Percentiles rank a stretch among this genome's conserved stretches.
Conservation (phyloP, 2,888 invertebrate genomes). For the Gymnosoma rotundatum region DNA sequence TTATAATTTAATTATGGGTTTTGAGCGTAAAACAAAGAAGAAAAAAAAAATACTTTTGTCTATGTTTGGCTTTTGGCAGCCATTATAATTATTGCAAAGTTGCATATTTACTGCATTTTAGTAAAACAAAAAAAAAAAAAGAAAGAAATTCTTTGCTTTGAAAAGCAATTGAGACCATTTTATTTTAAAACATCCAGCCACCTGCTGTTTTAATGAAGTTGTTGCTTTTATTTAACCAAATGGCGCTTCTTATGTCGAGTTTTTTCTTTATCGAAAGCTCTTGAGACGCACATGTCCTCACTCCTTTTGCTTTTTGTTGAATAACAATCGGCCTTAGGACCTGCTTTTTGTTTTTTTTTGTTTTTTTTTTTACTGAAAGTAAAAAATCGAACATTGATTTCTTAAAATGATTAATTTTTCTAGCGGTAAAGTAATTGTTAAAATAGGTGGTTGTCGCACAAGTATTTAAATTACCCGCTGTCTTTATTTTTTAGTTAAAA, state of each 20-base stretch:
- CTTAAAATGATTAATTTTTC: slow-evolving; percentile 34
- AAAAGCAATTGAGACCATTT: slow-evolving; percentile 38
- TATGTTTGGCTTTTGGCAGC: slow-evolving; percentile 47
- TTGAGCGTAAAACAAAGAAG: neutral
- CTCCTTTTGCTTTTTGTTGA: neutral
- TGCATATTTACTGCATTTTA: slow-evolving; percentile 35
- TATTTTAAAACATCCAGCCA: slow-evolving; percentile 36
- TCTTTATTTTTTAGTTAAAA: slow-evolving; percentile 6
- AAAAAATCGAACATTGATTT: slow-evolving; percentile 57
- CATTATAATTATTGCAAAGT: slow-evolving; percentile 60
- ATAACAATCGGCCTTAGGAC: slow-evolving; percentile 5
- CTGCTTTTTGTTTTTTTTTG: slow-evolving; percentile 17
- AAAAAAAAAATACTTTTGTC: neutral
- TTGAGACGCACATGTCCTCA: slow-evolving; percentile 68
- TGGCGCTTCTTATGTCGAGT: slow-evolving; percentile 31
- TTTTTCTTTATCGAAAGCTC: slow-evolving; percentile 43
- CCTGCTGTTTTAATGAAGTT: slow-evolving; percentile 65
- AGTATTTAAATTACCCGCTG: slow-evolving; percentile 31
- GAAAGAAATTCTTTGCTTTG: neutral
- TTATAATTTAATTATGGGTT: slow-evolving; percentile 61
- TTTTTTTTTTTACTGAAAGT: slow-evolving; percentile 30
- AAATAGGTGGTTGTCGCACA: slow-evolving; percentile 15
- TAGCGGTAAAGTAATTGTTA: neutral
- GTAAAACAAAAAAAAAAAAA: neutral
- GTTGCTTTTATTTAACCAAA: slow-evolving; percentile 34